These are phyloP conservation scores for Procavia capensis DNA, from an alignment of 2,113 vertebrate species.

Conservation along the genomic window DNA sequence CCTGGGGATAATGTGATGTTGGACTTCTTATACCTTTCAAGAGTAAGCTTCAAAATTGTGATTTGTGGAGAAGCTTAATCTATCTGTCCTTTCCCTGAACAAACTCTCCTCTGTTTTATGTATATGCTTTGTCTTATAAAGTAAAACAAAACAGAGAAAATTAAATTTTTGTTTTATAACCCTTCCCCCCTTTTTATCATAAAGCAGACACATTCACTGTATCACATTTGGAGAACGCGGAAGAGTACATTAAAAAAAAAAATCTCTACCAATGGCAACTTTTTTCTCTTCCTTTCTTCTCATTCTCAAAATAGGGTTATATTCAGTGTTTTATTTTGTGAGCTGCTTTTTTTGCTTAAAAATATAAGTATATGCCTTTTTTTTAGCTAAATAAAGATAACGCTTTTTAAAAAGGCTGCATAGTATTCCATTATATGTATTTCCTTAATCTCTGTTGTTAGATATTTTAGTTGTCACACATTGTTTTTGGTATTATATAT, in stretches of 20 bases:
- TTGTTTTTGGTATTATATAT: not conserved
- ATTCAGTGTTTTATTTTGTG: not conserved
- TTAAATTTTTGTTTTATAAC: not conserved
- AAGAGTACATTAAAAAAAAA: conserved; percentile 31
- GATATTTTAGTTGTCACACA: not conserved
- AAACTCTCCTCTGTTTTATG: not conserved
- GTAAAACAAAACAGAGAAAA: not conserved
- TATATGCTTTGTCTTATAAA: conserved; percentile 20
- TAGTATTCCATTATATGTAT: not conserved
- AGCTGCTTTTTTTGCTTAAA: not conserved
- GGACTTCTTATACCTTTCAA: not conserved
- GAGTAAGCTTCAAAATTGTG: conserved; percentile 25
- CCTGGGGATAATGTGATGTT: not conserved
- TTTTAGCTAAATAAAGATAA: not conserved
- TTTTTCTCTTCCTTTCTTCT: not conserved
- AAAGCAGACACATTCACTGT: not conserved
- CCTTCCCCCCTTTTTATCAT: not conserved
- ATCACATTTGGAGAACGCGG: not conserved
- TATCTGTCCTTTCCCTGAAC: not conserved
- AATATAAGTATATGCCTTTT: not conserved
- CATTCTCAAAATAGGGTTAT: not conserved
- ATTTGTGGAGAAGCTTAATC: not conserved
- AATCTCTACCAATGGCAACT: not conserved
- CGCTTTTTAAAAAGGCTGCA: not conserved
- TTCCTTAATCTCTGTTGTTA: not conserved